Evolutionary conservation across 1,140 invertebrate genomes (phyloP).

Genomic region (Manduca sexta): DNA sequence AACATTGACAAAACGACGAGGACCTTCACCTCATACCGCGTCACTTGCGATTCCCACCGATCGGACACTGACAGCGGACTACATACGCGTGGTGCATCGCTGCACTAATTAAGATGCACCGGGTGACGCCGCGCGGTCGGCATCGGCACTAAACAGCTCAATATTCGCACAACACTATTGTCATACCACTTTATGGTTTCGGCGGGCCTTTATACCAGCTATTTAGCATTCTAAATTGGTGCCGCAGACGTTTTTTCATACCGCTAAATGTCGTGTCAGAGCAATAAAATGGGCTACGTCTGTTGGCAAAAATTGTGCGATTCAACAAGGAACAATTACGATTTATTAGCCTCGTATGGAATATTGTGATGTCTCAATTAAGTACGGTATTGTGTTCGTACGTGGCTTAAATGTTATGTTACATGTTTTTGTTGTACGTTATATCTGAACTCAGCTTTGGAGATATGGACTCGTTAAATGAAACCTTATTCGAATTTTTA

Average conservation of each 20-base stretch:
- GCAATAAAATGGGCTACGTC: constrained; percentile 48
- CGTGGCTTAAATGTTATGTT: not conserved
- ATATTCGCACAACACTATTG: constrained; percentile 68
- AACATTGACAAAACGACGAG: constrained; percentile 12
- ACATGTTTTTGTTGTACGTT: no score
- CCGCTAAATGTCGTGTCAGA: constrained; percentile 60
- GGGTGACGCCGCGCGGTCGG: constrained; percentile 46
- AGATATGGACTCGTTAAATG: no score
- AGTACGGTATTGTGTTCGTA: constrained; percentile 2
- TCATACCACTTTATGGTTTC: constrained; percentile 65
- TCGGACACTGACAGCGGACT: constrained; percentile 36
- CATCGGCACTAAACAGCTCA: constrained; percentile 56
- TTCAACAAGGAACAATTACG: constrained; percentile 43
- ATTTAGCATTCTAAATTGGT: constrained; percentile 69
- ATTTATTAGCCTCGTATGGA: constrained; percentile 39
- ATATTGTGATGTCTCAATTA: constrained; percentile 24
- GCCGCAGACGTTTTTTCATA: constrained; percentile 58
- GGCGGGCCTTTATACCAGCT: constrained; percentile 56
- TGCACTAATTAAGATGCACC: constrained; percentile 61
- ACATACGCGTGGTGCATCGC: constrained; percentile 42
- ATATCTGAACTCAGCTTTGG: no score
- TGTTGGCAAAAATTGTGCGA: constrained; percentile 35
- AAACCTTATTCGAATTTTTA: no score
- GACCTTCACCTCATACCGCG: constrained; percentile 32
- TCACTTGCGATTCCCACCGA: constrained; percentile 49